Percentiles rank a stretch among this genome's conserved stretches.
phyloP scores from a whole-genome alignment of 2,113 vertebrate genomes.

The mouse (Mus musculus) region GRCm39 chr6:50708501-50709000 shows the following conservation, averaged over 20 bases:
- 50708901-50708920: background rate
- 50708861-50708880: background rate
- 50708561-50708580: background rate
- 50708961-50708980: rapidly evolving
- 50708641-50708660: background rate
- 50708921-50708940: background rate
- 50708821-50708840: background rate
- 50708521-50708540: conserved; percentile 31
- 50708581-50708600: background rate
- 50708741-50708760: conserved; percentile 14
- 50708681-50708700: background rate
- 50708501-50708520: background rate
- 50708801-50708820: background rate
- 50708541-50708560: conserved; percentile 48
- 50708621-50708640: background rate
- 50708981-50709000: too few relatives aligned
- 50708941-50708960: background rate
- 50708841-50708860: background rate
- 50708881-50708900: background rate
- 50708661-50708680: conserved; percentile 18
- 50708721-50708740: background rate
- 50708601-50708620: conserved; percentile 1
- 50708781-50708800: background rate
- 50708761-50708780: conserved; percentile 1
- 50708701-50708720: background rate